Evolutionary conservation across 2,797 vertebrate species (phyloP).

Genomic region (Leontopithecus rosalia): DNA sequence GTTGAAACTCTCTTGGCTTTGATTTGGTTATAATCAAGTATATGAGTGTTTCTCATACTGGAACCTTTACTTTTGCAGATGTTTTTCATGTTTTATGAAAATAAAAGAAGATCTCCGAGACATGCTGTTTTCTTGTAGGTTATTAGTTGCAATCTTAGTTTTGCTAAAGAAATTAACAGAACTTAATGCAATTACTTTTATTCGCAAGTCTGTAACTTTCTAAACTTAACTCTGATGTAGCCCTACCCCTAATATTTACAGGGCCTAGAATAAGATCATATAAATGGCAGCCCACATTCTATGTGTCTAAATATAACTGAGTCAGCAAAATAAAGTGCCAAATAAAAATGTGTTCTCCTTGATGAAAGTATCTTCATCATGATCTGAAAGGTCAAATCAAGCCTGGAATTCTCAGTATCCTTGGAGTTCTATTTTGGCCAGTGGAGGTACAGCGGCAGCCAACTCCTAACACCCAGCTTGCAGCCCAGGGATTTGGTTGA

Average conservation of each 20-base stretch:
- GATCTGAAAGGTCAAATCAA: neutral
- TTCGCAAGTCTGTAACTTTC: neutral
- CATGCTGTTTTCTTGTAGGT: neutral
- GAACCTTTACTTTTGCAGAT: neutral
- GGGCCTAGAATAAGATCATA: neutral
- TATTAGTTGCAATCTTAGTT: slow-evolving; percentile 12
- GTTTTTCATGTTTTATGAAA: neutral
- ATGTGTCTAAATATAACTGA: neutral
- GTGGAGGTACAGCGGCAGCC: neutral
- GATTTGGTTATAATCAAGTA: neutral
- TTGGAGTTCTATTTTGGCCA: neutral
- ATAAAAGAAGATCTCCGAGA: neutral
- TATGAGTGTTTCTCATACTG: neutral
- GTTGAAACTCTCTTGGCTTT: neutral
- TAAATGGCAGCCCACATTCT: neutral
- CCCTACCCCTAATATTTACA: neutral
- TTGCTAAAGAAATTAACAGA: neutral
- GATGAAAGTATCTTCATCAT: neutral
- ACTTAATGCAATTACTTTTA: neutral
- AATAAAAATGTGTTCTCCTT: neutral
- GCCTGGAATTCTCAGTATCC: neutral
- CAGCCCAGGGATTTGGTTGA: neutral
- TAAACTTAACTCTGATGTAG: neutral
- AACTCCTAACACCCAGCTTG: neutral
- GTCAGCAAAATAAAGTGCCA: neutral